Percentiles rank a stretch among this genome's conserved stretches.
Evolutionary conservation across 2,888 invertebrate genomes (phyloP).

Genomic region (Brachypterus glaber): DNA sequence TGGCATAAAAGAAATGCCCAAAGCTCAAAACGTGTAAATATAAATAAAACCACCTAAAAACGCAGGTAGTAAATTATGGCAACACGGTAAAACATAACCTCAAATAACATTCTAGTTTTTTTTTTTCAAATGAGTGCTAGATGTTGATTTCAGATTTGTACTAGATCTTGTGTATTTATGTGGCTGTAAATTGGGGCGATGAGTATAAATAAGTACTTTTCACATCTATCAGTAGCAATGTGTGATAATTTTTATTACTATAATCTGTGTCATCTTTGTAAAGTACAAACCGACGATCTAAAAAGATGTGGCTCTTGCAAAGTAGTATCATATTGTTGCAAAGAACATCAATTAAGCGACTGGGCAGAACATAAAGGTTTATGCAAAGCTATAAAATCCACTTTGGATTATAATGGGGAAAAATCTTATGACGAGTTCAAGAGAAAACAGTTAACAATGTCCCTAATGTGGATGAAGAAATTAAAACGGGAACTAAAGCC

Average conservation of each 20-base stretch:
- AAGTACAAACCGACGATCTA: conserved; percentile 15
- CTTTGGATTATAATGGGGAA: conserved; percentile 7
- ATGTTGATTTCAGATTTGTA: no score
- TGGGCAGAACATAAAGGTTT: conserved; percentile 18
- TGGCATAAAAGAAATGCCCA: no score
- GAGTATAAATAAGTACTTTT: no score
- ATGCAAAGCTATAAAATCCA: conserved; percentile 18
- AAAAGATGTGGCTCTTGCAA: conserved; percentile 22
- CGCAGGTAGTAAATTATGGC: no score
- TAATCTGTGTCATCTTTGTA: conserved; percentile 27
- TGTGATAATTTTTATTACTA: conserved; percentile 21
- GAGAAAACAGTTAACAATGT: conserved; percentile 12
- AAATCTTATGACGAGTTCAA: conserved; percentile 14
- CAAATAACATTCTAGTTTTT: no score
- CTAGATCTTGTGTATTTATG: no score
- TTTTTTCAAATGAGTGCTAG: no score
- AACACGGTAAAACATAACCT: no score
- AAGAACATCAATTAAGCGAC: conserved; percentile 22
- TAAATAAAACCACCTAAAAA: no score
- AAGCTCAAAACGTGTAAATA: no score
- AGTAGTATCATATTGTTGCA: conserved; percentile 21
- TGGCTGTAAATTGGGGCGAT: no score
- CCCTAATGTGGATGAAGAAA: conserved; percentile 19
- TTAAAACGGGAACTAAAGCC: conserved; percentile 22
- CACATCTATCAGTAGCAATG: no score